Base-by-base conservation (phyloP, 1,140 invertebrate genomes). In the Ceratitis capitata region DNA sequence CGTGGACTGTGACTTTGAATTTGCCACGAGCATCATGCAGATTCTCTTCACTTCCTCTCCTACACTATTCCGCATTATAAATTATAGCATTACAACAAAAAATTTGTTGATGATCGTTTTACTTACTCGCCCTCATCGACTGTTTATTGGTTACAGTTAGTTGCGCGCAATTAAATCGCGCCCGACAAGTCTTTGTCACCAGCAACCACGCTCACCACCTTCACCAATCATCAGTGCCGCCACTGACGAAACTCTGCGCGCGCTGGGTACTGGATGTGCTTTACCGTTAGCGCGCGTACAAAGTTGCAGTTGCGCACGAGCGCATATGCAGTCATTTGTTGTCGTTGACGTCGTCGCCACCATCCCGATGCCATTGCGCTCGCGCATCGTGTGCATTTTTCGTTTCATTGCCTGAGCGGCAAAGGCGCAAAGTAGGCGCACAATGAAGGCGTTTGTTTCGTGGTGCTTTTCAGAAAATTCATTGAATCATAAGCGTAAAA, bases 91-190 rank as follows among this genome's bases (percentile, higher is more conserved):
- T n/a, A n/a, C n/a, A n/a, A n/a, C n/a, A n/a, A n/a, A n/a, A n/a
- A n/a, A n/a, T n/a, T n/a, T n/a, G n/a, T n/a, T n/a, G n/a, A n/a
- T n/a, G n/a, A n/a, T n/a, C 69, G 23, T 23, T 78, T 78, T 39
- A 78, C 45, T 78, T 78, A 45, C 69, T 45, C 69, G 3, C 39
- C 39, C 42, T 45, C 39, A 78, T 78, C 69, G 39, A 26, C 39
- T 14, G 19, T 78, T 45, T 78, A 78, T 78, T 78, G 69, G 69
- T 3, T 78, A 78, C 69, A 78, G 69, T 78, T 78, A 78, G 69
- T 78, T 78, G 69, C 14, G 39, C 69, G n/a, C 39, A 78, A 78
- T 78, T 78, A 78, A 78, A 78, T 47, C 69, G 69, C 69, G 39
- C 35, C 42, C 69, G 69, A 9, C 12, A 45, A n/a, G 69, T 26